Evolutionary conservation across 2,888 invertebrate species (phyloP).

Genomic region (Phortica magna): DNA sequence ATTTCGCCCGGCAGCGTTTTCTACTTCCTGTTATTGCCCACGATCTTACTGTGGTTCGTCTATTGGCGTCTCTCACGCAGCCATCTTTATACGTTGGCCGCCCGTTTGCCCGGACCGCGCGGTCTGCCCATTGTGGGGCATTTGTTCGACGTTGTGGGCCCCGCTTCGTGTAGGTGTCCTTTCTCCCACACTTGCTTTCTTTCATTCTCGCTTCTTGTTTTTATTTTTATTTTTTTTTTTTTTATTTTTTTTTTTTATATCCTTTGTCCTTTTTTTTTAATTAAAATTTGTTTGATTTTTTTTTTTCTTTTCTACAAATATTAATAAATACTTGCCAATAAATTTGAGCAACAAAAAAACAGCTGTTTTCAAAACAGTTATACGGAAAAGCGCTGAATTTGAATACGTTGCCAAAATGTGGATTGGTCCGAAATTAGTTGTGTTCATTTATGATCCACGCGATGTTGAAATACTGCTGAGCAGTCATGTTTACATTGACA

Average conservation of each 20-base stretch:
- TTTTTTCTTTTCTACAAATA: constrained; percentile 7
- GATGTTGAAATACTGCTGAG: constrained; percentile 89
- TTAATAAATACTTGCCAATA: constrained; percentile 41
- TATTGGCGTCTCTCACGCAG: constrained; percentile 88
- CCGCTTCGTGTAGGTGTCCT: constrained; percentile 82
- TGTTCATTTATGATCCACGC: constrained; percentile 87
- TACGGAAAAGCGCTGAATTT: constrained; percentile 78
- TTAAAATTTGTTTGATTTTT: constrained; percentile 10
- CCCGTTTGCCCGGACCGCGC: constrained; percentile 85
- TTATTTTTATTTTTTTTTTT: background rate
- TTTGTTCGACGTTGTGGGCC: constrained; percentile 85
- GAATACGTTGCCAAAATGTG: constrained; percentile 84
- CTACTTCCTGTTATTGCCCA: constrained; percentile 85
- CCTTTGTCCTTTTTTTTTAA: no score
- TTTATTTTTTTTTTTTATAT: background rate
- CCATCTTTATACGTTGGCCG: constrained; percentile 85
- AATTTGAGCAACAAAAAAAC: constrained; percentile 47
- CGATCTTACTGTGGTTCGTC: constrained; percentile 84
- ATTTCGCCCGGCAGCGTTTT: constrained; percentile 83
- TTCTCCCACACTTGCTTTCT: no score
- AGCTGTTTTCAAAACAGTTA: constrained; percentile 85
- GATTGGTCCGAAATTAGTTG: constrained; percentile 87
- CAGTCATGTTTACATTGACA: constrained; percentile 89
- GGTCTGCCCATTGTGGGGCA: constrained; percentile 88
- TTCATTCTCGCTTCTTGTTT: no score